Percentiles rank a stretch among this genome's conserved stretches.
phyloP scores from a whole-genome alignment of 2,797 vertebrate species.

The Zalophus californianus region DNA sequence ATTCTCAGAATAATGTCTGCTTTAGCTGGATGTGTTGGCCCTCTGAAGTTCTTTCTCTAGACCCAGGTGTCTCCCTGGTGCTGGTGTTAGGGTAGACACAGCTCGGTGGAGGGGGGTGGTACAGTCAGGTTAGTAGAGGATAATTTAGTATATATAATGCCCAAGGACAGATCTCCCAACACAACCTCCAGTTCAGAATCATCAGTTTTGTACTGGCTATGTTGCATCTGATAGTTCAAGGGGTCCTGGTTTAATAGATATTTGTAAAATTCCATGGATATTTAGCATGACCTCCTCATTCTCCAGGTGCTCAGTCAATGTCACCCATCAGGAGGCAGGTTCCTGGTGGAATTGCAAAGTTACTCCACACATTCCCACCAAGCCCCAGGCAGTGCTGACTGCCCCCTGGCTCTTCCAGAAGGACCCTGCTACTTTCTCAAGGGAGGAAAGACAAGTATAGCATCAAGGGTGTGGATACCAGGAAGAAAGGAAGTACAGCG shows the following conservation, averaged over 20 bases:
- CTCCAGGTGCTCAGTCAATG: not conserved
- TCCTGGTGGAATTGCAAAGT: not conserved
- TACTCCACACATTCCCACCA: not conserved
- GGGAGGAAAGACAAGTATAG: not conserved
- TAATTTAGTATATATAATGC: not conserved
- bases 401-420: no score
- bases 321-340: not conserved
- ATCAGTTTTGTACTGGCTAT: not conserved
- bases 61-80: not conserved
- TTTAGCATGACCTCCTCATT: not conserved
- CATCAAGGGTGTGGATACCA: not conserved
- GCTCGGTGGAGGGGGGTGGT: fast-evolving
- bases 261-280: not conserved
- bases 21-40: not conserved
- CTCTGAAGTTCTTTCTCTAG: slow-evolving; percentile 12
- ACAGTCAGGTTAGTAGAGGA: no score
- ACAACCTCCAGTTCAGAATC: not conserved
- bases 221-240: not conserved
- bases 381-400: not conserved
- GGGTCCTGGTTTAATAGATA: not conserved
- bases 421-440: not conserved
- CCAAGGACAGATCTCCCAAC: not conserved
- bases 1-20: slow-evolving; percentile 52
- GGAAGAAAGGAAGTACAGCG: not conserved
- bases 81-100: not conserved